Evolutionary conservation across 2,113 vertebrate species (phyloP).

Genomic region (Chamaea fasciata): DNA sequence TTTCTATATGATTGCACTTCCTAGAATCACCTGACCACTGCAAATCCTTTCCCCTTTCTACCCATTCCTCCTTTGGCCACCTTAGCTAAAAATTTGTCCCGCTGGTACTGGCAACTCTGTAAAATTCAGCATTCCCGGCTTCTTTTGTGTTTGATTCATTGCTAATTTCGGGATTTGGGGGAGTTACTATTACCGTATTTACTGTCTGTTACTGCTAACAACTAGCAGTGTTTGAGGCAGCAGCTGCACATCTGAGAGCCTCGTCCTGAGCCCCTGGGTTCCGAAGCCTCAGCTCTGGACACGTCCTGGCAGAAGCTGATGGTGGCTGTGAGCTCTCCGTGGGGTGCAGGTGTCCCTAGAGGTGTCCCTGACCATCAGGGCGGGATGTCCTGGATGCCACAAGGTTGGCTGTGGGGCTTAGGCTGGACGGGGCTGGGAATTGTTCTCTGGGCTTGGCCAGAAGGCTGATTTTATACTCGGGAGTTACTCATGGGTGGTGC

Average conservation of each 20-base stretch:
- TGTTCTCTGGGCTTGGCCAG: background rate
- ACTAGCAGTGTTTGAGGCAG: background rate
- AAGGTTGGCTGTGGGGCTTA: background rate
- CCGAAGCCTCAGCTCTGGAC: background rate
- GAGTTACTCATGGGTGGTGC: too few species aligned
- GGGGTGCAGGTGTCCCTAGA: background rate
- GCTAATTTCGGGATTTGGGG: background rate
- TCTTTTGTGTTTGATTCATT: background rate
- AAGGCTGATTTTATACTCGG: background rate
- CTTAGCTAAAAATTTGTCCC: background rate
- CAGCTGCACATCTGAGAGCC: background rate
- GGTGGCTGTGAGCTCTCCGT: background rate
- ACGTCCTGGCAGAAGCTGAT: background rate
- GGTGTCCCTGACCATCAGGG: background rate
- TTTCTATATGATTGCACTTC: rapidly evolving
- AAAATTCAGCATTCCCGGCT: background rate
- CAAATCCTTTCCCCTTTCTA: background rate
- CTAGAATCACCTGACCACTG: rapidly evolving
- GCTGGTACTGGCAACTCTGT: rapidly evolving
- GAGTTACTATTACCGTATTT: background rate
- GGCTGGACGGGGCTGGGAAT: background rate
- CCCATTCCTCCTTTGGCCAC: background rate
- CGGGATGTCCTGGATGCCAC: background rate
- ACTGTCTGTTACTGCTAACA: background rate
- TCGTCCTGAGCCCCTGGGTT: rapidly evolving